These are phyloP conservation scores for Lithophane ornitopus DNA, from an alignment of 2,888 invertebrate genomes.

Conservation along the genomic window DNA sequence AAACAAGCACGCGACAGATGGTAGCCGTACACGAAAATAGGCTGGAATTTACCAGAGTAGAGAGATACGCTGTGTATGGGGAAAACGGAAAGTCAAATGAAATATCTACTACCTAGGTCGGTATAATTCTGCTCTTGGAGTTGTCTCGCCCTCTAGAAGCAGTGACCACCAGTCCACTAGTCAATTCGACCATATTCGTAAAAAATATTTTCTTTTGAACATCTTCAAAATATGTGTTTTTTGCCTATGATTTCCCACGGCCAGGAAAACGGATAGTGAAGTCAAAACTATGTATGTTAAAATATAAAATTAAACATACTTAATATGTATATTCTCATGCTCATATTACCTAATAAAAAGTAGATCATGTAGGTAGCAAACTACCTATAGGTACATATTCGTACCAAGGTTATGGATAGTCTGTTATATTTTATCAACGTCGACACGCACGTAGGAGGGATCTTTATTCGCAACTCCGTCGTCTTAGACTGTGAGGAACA, in stretches of 20 bases:
- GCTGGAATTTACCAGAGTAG: constrained; percentile 1
- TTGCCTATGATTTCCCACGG: not conserved
- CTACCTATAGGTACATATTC: not conserved
- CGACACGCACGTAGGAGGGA: constrained; percentile 53
- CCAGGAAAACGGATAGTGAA: not conserved
- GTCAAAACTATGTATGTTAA: not conserved
- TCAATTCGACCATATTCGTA: not conserved
- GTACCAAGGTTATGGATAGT: not conserved
- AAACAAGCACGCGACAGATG: constrained; percentile 41
- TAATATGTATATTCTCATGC: not conserved
- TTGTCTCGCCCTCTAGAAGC: not conserved
- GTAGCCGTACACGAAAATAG: constrained; percentile 31
- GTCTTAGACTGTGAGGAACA: constrained; percentile 68
- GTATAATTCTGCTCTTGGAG: not conserved
- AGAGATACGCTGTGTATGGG: constrained; percentile 3
- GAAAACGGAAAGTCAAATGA: constrained; percentile 17
- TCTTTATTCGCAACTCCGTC: constrained; percentile 60
- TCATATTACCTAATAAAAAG: not conserved
- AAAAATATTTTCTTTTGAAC: accelerated
- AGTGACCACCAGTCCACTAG: not conserved
- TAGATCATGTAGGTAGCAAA: not conserved
- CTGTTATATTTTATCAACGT: constrained; percentile 46
- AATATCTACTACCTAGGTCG: not conserved
- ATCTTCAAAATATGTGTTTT: not conserved
- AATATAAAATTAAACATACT: not conserved